Conservation (phyloP, 2,797 vertebrate genomes). For the Labroides dimidiatus region DNA sequence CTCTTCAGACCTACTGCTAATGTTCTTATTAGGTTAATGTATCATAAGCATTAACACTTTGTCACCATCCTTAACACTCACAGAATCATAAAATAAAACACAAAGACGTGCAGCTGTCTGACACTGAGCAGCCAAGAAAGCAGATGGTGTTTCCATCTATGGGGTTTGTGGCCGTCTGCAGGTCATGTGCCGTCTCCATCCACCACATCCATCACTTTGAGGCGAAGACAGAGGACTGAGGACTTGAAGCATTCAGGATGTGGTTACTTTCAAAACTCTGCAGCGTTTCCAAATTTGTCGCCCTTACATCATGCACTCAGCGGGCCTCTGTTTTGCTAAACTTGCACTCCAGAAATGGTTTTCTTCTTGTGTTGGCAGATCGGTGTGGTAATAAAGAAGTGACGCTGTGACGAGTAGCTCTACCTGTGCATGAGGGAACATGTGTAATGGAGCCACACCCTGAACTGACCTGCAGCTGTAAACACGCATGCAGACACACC, state of each 20-base stretch:
- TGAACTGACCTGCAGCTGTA: constrained; percentile 73
- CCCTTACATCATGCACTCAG: constrained; percentile 39
- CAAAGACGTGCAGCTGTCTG: constrained; percentile 17
- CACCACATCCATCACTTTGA: constrained; percentile 69
- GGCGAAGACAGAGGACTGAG: constrained; percentile 38
- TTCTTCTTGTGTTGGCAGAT: constrained; percentile 14
- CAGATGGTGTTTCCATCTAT: constrained; percentile 63
- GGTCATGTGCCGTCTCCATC: constrained; percentile 56
- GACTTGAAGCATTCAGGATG: constrained; percentile 31
- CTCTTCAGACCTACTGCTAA: background rate
- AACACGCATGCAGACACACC: constrained; percentile 72
- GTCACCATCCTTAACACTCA: constrained; percentile 12
- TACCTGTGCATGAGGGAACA: constrained; percentile 77
- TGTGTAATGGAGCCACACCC: constrained; percentile 74
- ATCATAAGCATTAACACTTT: constrained; percentile 1
- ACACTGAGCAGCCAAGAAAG: constrained; percentile 35
- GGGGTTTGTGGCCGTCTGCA: constrained; percentile 56
- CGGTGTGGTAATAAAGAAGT: constrained; percentile 10
- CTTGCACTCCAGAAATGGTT: background rate
- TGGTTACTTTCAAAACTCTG: constrained; percentile 54
- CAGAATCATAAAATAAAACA: constrained; percentile 21
- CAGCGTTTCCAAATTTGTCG: constrained; percentile 50
- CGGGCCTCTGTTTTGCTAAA: constrained; percentile 13
- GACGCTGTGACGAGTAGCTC: constrained; percentile 52
- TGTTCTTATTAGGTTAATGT: background rate